These are phyloP conservation scores for Emmelina monodactyla DNA, from an alignment of 2,888 invertebrate species.

Conservation along the genomic window DNA sequence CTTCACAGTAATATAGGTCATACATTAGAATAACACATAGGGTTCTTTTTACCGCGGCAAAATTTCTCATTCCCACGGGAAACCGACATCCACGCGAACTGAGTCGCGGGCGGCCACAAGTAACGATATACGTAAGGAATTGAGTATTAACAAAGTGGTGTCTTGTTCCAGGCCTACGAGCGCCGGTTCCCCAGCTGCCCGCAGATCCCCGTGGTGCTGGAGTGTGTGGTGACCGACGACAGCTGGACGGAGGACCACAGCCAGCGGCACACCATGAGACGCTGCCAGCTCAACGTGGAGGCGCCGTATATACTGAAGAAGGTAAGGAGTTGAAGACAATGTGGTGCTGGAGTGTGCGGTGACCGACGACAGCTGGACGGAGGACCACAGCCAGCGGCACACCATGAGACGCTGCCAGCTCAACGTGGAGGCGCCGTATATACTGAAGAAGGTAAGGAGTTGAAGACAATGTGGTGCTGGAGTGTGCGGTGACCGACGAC, in stretches of 20 bases:
- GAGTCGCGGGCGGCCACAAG: no score
- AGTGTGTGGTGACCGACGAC: conserved; percentile 83
- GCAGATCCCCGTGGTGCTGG: conserved; percentile 93
- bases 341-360: conserved; percentile 90
- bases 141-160: background rate
- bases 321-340: conserved; percentile 63
- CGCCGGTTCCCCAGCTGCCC: conserved; percentile 91
- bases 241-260: conserved; percentile 80
- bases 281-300: conserved; percentile 90
- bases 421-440: conserved; percentile 92
- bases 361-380: conserved; percentile 76
- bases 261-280: conserved; percentile 79
- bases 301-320: conserved; percentile 95
- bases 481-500: conserved; percentile 83
- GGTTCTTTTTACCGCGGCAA: no score
- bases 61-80: no score
- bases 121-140: no score
- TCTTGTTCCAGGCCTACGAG: conserved; percentile 82
- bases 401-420: conserved; percentile 88
- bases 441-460: conserved; percentile 89
- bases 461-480: conserved; percentile 92
- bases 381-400: conserved; percentile 79
- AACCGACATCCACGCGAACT: no score
- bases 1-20: no score
- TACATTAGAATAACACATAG: no score